Conservation (phyloP, 1,140 invertebrate genomes). For the Papilio dardanus region DNA sequence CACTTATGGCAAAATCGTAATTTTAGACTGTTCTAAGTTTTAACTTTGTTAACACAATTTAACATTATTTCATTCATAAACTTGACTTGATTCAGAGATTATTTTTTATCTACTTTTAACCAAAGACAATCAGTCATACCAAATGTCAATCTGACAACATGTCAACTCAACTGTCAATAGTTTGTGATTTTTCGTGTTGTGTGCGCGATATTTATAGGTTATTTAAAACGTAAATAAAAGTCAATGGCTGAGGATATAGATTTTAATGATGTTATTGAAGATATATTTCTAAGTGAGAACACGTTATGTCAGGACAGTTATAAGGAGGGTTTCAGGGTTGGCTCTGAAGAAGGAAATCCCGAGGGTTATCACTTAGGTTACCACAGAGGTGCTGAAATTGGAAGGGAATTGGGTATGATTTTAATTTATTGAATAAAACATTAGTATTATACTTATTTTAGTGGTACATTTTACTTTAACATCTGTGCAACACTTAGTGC, state of each 20-base stretch:
- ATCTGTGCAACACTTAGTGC: too few relatives aligned
- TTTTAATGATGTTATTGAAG: slow-evolving; percentile 86
- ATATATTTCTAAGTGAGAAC: slow-evolving; percentile 85
- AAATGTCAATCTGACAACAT: too few relatives aligned
- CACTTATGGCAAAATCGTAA: too few relatives aligned
- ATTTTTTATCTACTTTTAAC: too few relatives aligned
- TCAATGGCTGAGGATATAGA: slow-evolving; percentile 77
- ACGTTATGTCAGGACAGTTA: slow-evolving; percentile 82
- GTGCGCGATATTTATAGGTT: not conserved
- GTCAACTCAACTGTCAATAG: too few relatives aligned
- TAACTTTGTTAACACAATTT: too few relatives aligned
- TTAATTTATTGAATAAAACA: not conserved
- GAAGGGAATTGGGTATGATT: slow-evolving; percentile 83
- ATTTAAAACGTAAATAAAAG: not conserved
- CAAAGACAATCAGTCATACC: too few relatives aligned
- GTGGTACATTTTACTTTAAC: too few relatives aligned
- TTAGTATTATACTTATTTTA: too few relatives aligned
- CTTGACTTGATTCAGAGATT: too few relatives aligned
- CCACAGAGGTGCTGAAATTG: slow-evolving; percentile 85
- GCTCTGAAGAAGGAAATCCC: slow-evolving; percentile 81
- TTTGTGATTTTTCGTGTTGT: not conserved
- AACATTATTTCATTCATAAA: too few relatives aligned
- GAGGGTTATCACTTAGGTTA: slow-evolving; percentile 87
- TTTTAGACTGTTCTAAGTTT: too few relatives aligned
- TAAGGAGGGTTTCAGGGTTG: slow-evolving; percentile 83